These are phyloP conservation scores for Desmodus rotundus DNA, from an alignment of 2,113 vertebrate species.

Conservation along the genomic window DNA sequence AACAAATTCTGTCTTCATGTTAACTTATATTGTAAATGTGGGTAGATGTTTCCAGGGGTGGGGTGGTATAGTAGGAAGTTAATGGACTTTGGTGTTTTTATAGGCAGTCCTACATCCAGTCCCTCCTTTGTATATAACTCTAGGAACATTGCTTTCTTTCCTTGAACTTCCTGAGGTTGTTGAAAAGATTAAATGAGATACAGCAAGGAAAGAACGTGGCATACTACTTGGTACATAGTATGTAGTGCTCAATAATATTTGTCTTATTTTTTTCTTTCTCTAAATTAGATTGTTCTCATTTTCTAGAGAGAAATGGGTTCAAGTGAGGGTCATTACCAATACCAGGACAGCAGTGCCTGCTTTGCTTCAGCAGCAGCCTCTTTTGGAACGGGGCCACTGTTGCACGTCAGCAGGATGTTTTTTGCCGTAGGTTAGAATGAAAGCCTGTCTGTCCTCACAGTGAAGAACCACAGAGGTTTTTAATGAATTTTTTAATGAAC, in stretches of 20 bases:
- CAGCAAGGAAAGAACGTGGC: neutral
- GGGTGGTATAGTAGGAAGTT: neutral
- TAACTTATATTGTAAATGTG: neutral
- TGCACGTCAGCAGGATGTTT: neutral
- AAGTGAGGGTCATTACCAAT: neutral
- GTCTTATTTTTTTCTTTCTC: neutral
- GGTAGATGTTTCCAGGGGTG: neutral
- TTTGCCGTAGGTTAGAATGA: neutral
- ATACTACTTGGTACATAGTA: neutral
- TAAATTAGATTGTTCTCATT: slow-evolving; percentile 12
- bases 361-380: neutral
- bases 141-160: neutral
- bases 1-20: slow-evolving; percentile 7
- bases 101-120: neutral
- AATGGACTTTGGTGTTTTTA: neutral
- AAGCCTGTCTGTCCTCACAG: neutral
- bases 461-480: neutral
- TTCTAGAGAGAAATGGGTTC: slow-evolving; percentile 17
- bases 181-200: neutral
- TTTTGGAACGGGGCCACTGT: neutral
- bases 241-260: neutral
- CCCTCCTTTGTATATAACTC: neutral
- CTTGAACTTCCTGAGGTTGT: neutral
- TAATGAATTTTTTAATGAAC: neutral
- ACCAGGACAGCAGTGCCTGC: neutral